Evolutionary conservation across 2,888 invertebrate species (phyloP), one percentile per base, ranked within the genome.

Genomic region (Dynastes tityus): DNA sequence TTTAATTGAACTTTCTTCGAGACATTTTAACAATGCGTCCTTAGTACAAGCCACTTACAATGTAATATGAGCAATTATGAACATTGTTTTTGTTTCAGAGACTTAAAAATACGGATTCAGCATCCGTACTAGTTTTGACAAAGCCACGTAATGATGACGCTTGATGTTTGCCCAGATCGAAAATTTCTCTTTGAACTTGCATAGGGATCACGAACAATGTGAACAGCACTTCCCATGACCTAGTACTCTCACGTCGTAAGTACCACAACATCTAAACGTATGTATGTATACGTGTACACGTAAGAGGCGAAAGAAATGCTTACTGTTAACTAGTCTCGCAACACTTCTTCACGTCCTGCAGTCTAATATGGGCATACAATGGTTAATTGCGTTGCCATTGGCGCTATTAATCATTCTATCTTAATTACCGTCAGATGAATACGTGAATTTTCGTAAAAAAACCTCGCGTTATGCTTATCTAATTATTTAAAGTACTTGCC

Each of bases 191-290:
- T 67, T 9, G 45, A 27, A 67, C 67, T 67, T 40, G 40, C n/a
- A 11, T 40, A 58, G 16, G 37, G 58, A 58, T 58, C 73, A 29
- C n/a, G 58, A 73, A 73, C 58, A 73, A 73, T 58, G 58, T 11
- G 55, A 45, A 45, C 55, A 58, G 37, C n/a, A 40, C 40, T 73
- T 73, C 73, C 73, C 73, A 73, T 73, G 73, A 73, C 73, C 73
- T 73, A 73, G 73, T 73, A 73, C 73, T 58, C 58, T 55, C 37
- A 8, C 73, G 49, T 16, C 45, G 11, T 27, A 45, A 49, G 67
- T 22, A 27, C 22, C 16, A 8, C 22, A 16, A n/a, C 16, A 53
- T 53, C 2, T 5, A 53, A n/a, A 51, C 51, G 13, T 51, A 22
- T 22, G 22, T 22, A 22, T 22, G 22, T 22, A 22, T 22, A 51